Conservation (phyloP, 2,113 vertebrate genomes). For the Stictonetta naevosa region DNA sequence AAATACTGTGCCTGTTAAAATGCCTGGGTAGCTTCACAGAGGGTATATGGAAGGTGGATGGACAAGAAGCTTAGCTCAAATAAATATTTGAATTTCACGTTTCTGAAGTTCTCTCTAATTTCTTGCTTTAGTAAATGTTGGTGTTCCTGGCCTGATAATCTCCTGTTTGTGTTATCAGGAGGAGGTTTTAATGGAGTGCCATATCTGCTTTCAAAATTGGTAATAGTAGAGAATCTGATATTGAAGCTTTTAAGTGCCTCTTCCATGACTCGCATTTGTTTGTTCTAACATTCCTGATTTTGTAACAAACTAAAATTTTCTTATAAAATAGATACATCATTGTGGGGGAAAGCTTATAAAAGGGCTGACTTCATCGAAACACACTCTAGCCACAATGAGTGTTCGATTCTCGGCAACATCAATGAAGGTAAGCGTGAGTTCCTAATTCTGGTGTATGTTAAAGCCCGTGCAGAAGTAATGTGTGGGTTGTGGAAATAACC, state of each 20-base stretch:
- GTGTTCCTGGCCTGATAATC: neutral
- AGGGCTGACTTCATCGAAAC: conserved; percentile 87
- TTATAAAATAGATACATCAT: conserved; percentile 85
- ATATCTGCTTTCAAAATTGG: neutral
- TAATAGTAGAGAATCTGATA: neutral
- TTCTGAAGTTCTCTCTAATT: neutral
- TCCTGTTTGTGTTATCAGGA: neutral
- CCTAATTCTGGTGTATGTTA: neutral
- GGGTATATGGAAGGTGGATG: neutral
- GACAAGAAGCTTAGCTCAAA: neutral
- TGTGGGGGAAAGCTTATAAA: conserved; percentile 87
- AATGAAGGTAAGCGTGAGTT: conserved; percentile 85
- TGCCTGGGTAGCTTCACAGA: neutral
- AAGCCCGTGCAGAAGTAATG: neutral
- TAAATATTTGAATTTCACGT: neutral
- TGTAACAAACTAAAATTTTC: neutral
- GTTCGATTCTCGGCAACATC: conserved; percentile 84
- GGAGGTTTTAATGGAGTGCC: neutral
- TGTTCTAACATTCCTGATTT: neutral
- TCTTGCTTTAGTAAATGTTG: neutral
- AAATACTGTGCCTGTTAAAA: neutral
- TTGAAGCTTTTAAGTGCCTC: neutral
- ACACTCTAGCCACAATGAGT: conserved; percentile 87
- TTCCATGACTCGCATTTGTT: neutral
- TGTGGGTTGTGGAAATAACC: neutral